phyloP scores from a whole-genome alignment of 2,113 vertebrate genomes.

The Monopterus albus region DNA sequence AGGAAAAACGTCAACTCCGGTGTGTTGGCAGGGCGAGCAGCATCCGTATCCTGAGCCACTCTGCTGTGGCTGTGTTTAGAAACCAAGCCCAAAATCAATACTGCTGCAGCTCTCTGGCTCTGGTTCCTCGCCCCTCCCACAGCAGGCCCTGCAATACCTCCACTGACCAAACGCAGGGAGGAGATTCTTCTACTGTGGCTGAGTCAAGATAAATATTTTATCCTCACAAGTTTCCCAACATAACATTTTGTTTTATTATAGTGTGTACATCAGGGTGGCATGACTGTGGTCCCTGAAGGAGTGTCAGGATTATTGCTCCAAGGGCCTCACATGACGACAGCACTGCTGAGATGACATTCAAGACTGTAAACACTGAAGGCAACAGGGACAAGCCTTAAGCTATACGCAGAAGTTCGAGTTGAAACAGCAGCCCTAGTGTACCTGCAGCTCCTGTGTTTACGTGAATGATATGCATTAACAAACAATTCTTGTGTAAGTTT shows the following conservation, averaged over 20 bases:
- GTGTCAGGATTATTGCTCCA: constrained; percentile 2
- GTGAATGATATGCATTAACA: too few relatives aligned
- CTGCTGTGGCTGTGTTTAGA: constrained; percentile 52
- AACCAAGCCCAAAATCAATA: constrained; percentile 77
- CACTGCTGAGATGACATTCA: constrained; percentile 21
- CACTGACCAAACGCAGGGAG: constrained; percentile 18
- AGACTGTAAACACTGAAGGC: constrained; percentile 42
- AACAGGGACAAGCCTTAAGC: not conserved
- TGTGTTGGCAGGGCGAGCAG: constrained; percentile 34
- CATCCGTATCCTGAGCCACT: constrained; percentile 40
- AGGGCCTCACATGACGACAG: constrained; percentile 20
- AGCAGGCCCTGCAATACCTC: constrained; percentile 21
- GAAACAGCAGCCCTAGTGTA: constrained; percentile 2
- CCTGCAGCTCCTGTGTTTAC: too few relatives aligned
- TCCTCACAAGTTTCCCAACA: constrained; percentile 30
- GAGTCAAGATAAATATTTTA: constrained; percentile 41
- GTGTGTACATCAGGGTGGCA: not conserved
- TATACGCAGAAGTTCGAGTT: not conserved
- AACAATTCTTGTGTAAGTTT: too few relatives aligned
- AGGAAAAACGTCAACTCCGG: constrained; percentile 34
- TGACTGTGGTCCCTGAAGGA: constrained; percentile 12
- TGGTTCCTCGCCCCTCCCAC: constrained; percentile 2
- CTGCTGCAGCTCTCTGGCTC: constrained; percentile 51
- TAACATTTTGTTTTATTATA: constrained; percentile 21
- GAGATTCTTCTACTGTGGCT: constrained; percentile 1